phyloP scores from a whole-genome alignment of 2,113 vertebrate species.

The Megaceryle maxima region DNA sequence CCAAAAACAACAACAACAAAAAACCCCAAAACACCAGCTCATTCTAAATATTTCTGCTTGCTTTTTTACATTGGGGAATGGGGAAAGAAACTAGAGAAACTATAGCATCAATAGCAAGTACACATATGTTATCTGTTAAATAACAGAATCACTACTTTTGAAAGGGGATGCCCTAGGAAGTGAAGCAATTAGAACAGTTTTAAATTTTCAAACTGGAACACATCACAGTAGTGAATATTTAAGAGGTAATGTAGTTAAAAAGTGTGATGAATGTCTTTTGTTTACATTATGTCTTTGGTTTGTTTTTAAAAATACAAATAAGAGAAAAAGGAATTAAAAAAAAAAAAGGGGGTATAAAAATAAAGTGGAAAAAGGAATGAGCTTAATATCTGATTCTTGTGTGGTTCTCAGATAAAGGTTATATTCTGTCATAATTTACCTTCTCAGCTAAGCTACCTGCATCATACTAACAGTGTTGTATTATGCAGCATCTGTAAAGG shows the following conservation, averaged over 20 bases:
- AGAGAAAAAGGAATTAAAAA: background rate
- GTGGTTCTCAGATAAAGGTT: background rate
- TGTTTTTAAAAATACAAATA: background rate
- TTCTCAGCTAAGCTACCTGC: background rate
- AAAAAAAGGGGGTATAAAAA: background rate
- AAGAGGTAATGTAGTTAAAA: constrained; percentile 33
- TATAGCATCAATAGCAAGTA: constrained; percentile 27
- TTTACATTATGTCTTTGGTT: background rate
- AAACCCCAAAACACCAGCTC: background rate
- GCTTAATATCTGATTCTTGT: background rate
- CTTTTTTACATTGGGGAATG: constrained; percentile 49
- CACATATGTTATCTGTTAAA: constrained; percentile 67
- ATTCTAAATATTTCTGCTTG: constrained; percentile 27
- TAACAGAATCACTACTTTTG: constrained; percentile 50
- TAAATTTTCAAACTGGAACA: constrained; percentile 55
- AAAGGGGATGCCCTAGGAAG: constrained; percentile 55
- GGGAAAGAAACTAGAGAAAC: constrained; percentile 12
- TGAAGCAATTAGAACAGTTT: constrained; percentile 63
- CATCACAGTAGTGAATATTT: constrained; percentile 29
- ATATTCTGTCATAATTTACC: background rate
- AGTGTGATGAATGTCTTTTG: background rate
- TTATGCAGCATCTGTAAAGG: background rate
- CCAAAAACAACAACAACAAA: too few relatives aligned
- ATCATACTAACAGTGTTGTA: background rate
- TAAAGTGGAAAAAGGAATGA: background rate